Evolutionary conservation across 2,113 vertebrate species (phyloP).

Genomic region (Rattus rattus): DNA sequence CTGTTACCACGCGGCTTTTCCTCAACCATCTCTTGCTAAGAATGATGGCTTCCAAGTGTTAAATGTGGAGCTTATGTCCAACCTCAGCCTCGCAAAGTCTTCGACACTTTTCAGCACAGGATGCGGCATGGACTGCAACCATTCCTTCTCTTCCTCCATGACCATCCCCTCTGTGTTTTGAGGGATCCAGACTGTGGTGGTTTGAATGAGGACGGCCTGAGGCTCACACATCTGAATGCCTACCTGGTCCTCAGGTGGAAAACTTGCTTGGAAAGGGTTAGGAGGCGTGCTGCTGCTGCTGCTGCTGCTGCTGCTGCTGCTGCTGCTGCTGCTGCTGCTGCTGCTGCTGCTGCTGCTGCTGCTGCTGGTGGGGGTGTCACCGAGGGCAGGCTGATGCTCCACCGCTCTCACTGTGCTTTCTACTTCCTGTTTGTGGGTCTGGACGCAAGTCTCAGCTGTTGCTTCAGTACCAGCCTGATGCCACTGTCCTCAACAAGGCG

Average conservation of each 20-base stretch:
- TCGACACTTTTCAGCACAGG: slow-evolving; percentile 20
- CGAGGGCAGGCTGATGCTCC: background rate
- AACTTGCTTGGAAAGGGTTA: background rate
- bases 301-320: background rate
- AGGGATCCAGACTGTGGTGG: background rate
- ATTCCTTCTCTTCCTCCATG: background rate
- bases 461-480: background rate
- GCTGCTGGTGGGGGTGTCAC: background rate
- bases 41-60: slow-evolving; percentile 2
- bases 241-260: background rate
- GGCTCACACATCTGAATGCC: background rate
- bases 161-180: slow-evolving; percentile 3
- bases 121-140: background rate
- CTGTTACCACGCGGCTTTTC: slow-evolving; percentile 42
- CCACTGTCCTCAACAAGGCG: background rate
- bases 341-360: background rate
- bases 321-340: background rate
- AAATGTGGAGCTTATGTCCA: background rate
- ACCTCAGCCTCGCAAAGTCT: background rate
- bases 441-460: background rate
- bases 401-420: background rate
- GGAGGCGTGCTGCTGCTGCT: background rate
- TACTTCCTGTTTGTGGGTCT: background rate
- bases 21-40: slow-evolving; percentile 49
- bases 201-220: background rate